Conservation (phyloP, 1,140 invertebrate genomes). For the Heterodera carotae region DNA sequence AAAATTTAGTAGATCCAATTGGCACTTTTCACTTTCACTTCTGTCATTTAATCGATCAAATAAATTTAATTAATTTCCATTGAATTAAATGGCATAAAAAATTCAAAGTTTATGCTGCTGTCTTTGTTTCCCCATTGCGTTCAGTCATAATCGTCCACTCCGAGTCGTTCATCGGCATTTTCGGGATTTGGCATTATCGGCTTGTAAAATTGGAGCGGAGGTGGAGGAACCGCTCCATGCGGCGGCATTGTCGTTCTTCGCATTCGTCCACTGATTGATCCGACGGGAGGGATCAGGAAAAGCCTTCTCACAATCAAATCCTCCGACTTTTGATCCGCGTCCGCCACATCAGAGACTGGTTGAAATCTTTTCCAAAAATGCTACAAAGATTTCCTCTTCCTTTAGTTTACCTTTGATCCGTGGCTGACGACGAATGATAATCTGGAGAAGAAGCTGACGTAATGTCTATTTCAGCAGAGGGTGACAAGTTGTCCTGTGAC, state of each 20-base stretch:
- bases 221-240: neutral
- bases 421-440: neutral
- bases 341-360: neutral
- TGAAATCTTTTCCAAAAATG: neutral
- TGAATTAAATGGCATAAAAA: no score
- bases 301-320: neutral
- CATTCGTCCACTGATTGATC: neutral
- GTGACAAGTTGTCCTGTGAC: neutral
- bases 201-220: slow-evolving; percentile 6
- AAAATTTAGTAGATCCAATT: no score
- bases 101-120: no score
- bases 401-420: neutral
- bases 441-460: neutral
- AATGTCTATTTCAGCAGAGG: neutral
- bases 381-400: neutral
- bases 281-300: slow-evolving; percentile 1
- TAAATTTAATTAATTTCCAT: no score
- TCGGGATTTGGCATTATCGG: neutral
- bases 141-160: slow-evolving; percentile 11
- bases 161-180: neutral
- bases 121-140: neutral
- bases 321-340: neutral
- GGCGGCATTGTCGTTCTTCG: neutral
- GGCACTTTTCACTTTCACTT: no score
- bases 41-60: no score